Base-by-base conservation (phyloP, 2,888 invertebrate genomes). In the Acanthosepion esculentum region DNA sequence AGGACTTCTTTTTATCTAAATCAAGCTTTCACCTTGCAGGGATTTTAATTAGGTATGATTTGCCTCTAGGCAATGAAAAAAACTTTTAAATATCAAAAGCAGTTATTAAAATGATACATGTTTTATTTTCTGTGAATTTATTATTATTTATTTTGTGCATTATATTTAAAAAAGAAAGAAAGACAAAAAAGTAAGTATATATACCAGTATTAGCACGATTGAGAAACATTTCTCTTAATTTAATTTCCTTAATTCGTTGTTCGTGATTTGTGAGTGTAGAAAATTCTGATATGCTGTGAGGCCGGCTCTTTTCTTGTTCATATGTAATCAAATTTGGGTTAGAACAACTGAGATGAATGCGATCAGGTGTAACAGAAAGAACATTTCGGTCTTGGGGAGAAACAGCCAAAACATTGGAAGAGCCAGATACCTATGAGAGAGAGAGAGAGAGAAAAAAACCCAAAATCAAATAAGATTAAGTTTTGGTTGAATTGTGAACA, bases 151-250 rank as follows among this genome's bases (percentile, higher is more conserved):
- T 78, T 15, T n/a, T 78, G 33, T 33, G n/a, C 78, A n/a, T 33
- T n/a, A 15, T 78, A 78, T 78, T n/a, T 15, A 78, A 8, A n/a
- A 12, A n/a, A 26, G 12, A 48, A 50, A n/a, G 23, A 33, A 64
- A 15, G 48, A 64, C 29, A 23, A 64, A 53, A 91, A 41, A 91
- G 91, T n/a, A 20, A 91, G 91, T 41, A 59, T 97, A 97, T 96
- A 97, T 96, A 98, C 98, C 98, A 96, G 98, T 98, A 97, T 98
- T 98, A 33, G 98, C 98, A 94, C 98, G 98, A 15, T 98, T 98
- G 0, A 98, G 98, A 97, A 98, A 98, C 97, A 98, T 98, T 95
- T 98, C 98, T 94, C 98, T 97, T n/a, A 98, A 96, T 95, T 97
- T 97, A 95, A 97, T 97, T 95, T 98, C 98, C 53, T 96, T 96